A percentile compares a stretch with the other conserved stretches of the same genome.
phyloP scores from a whole-genome alignment of 2,888 invertebrate species.

The Eulithis prunata region DNA sequence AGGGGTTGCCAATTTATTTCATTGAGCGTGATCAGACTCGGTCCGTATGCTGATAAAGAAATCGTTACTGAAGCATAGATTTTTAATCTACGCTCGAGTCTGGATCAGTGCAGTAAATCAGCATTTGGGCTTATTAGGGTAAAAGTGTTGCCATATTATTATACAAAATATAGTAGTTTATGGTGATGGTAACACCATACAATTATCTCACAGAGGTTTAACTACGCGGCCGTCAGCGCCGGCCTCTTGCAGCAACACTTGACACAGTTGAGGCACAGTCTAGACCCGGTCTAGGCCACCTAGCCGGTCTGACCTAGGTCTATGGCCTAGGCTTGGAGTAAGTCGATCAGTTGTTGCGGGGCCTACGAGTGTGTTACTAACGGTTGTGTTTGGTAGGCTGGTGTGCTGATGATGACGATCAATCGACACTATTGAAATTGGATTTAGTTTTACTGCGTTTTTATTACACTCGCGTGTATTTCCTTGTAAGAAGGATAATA shows the following conservation, averaged over 20 bases:
- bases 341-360: slow-evolving; percentile 65
- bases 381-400: slow-evolving; percentile 37
- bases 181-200: slow-evolving; percentile 78
- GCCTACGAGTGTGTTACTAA: slow-evolving; percentile 62
- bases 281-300: slow-evolving; percentile 65
- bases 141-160: slow-evolving; percentile 60
- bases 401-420: slow-evolving; percentile 36
- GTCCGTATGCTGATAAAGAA: no score
- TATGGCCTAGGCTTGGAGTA: slow-evolving; percentile 66
- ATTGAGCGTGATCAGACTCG: no score
- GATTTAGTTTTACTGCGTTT: background rate
- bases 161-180: slow-evolving; percentile 45
- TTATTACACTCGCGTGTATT: no score
- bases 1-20: no score
- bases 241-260: slow-evolving; percentile 82
- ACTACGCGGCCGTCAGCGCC: slow-evolving; percentile 82
- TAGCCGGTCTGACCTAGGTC: slow-evolving; percentile 37
- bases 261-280: slow-evolving; percentile 76
- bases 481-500: no score
- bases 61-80: no score
- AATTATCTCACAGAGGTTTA: slow-evolving; percentile 82
- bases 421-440: background rate
- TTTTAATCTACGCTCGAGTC: no score
- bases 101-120: no score
- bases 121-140: background rate